Conservation (phyloP, 2,113 vertebrate species). For the Fukomys damarensis region DNA sequence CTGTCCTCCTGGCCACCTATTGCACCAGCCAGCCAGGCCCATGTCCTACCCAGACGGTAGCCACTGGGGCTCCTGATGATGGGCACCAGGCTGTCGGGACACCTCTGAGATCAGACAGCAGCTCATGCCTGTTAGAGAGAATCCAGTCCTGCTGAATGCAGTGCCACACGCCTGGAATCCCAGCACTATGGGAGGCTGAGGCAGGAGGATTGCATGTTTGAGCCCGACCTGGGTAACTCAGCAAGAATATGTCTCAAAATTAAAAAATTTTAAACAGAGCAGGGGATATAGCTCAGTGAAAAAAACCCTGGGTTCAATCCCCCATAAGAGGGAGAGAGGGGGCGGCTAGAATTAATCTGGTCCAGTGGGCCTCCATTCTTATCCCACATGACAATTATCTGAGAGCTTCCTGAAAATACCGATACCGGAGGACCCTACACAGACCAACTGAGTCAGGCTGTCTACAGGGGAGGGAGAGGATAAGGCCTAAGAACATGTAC, state of each 20-base stretch:
- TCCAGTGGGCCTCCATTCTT: background rate
- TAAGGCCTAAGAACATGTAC: background rate
- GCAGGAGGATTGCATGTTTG: background rate
- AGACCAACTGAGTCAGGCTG: background rate
- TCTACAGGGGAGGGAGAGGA: rapidly evolving
- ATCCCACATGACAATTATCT: background rate
- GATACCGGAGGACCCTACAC: background rate
- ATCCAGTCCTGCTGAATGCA: background rate
- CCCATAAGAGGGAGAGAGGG: background rate
- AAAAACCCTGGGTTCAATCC: background rate
- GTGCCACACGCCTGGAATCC: background rate
- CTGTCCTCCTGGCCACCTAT: background rate
- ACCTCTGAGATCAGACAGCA: background rate
- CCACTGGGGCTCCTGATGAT: background rate
- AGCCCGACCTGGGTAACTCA: background rate
- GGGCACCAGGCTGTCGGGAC: background rate
- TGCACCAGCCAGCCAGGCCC: background rate
- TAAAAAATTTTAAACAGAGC: background rate
- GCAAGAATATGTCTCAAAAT: background rate
- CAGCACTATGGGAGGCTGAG: background rate
- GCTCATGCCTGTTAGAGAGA: background rate
- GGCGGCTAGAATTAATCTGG: background rate
- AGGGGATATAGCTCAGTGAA: background rate
- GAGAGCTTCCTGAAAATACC: background rate
- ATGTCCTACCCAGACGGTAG: background rate